Evolutionary conservation across 2,888 invertebrate genomes (phyloP), one percentile per base, ranked within the genome.

Genomic region (Amphimallon solstitiale): DNA sequence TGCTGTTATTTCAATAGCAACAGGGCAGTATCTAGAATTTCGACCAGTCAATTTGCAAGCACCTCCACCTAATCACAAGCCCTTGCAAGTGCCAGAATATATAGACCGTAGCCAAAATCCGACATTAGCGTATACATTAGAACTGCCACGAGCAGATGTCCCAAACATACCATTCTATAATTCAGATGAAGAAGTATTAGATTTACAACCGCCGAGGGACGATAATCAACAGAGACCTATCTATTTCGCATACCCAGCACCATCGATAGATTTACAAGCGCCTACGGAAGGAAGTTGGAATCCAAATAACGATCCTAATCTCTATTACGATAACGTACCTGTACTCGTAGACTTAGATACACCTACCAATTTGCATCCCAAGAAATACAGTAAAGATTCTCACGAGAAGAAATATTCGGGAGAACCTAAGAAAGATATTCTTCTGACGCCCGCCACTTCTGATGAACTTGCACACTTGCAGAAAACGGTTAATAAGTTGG

Each of bases 351-450:
- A 78, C 77, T 71, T 81, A 68, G 74, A 84, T 70, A 77, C 79
- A 17, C 87, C 87, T 1, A 88, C 87, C 15, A 84, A 84, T 66
- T 73, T 83, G 19, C 87, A 85, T 72, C 88, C 88, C 0, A 89
- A 88, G 76, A 89, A 89, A 75, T 88, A 83, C 76, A 78, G 82
- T 67, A 82, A 84, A 49, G 83, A 83, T 17, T 83, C 86, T 62
- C 85, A 84, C 67, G 73, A 74, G 17, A 80, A 78, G 74, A 81
- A 81, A 67, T 78, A 80, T 9, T 74, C 77, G 1, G 67, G 66
- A 76, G 83, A 78, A 75, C 78, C 83, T 12, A 86, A 85, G 65
- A 83, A 81, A 73, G 85, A 84, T 49, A 82, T 84, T 70, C 83
- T 84, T 17, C 76, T 81, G 34, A 73, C 78, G 75, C 72, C 85